Conservation (phyloP, 2,113 vertebrate genomes). For the Anguilla japonica region DNA sequence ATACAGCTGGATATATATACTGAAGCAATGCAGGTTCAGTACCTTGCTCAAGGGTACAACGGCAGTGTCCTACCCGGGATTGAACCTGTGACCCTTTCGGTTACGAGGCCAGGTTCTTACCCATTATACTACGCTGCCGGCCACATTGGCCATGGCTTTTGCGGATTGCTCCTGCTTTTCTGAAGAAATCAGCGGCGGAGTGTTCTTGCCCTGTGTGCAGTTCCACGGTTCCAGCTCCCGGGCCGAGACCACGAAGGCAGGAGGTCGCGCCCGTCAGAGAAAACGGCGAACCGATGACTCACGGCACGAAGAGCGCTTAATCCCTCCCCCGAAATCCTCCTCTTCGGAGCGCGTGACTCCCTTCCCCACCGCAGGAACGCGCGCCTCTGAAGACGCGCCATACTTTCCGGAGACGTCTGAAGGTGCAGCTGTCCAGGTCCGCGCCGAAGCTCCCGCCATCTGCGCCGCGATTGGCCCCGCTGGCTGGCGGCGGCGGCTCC, state of each 20-base stretch:
- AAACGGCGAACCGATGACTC: background rate
- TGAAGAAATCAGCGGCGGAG: background rate
- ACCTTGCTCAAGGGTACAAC: too few relatives aligned
- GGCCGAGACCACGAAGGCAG: background rate
- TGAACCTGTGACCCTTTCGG: too few relatives aligned
- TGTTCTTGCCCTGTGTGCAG: background rate
- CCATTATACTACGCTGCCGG: too few relatives aligned
- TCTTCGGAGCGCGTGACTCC: background rate
- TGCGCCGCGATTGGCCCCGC: background rate
- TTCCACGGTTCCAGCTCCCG: background rate
- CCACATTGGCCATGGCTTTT: background rate
- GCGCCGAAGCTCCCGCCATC: background rate
- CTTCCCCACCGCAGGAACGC: background rate
- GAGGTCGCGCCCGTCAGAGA: background rate
- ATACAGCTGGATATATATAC: too few relatives aligned
- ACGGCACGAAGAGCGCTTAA: background rate
- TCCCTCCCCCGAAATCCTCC: background rate
- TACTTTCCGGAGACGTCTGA: background rate
- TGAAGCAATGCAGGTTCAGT: too few relatives aligned
- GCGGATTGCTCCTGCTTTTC: background rate
- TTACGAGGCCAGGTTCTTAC: too few relatives aligned
- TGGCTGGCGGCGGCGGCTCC: too few relatives aligned
- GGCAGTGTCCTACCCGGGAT: too few relatives aligned
- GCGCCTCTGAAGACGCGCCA: background rate
- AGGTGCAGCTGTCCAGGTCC: background rate